These are phyloP conservation scores for Chaetorhynchus papuensis DNA, from an alignment of 2,113 vertebrate species.

Conservation along the genomic window DNA sequence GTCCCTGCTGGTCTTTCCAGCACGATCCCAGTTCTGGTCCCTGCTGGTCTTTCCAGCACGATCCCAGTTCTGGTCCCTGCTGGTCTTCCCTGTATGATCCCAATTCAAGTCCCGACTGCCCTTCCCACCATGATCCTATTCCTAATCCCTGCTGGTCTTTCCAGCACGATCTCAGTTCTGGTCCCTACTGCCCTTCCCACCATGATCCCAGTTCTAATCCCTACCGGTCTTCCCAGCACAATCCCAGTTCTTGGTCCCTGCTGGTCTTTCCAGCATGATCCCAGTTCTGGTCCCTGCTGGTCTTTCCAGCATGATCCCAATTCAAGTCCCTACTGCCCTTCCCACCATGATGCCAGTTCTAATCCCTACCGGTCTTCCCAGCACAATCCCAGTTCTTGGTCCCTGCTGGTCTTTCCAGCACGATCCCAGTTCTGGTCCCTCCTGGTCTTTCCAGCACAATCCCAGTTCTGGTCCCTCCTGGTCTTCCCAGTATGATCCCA, in stretches of 20 bases:
- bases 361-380: rapidly evolving
- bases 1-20: rapidly evolving
- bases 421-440: rapidly evolving
- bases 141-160: rapidly evolving
- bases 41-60: rapidly evolving
- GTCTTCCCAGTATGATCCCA: too few relatives aligned
- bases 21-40: rapidly evolving
- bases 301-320: rapidly evolving
- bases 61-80: not conserved
- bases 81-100: rapidly evolving
- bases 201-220: rapidly evolving
- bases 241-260: rapidly evolving
- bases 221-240: rapidly evolving
- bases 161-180: rapidly evolving
- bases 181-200: rapidly evolving
- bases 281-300: rapidly evolving
- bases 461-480: not conserved
- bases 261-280: rapidly evolving
- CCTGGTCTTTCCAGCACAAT: rapidly evolving
- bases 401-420: rapidly evolving
- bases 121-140: not conserved
- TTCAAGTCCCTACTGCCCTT: rapidly evolving
- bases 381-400: rapidly evolving
- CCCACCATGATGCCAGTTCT: rapidly evolving
- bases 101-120: rapidly evolving